phyloP scores from a whole-genome alignment of 2,888 invertebrate genomes.

The Acleris sparsana region DNA sequence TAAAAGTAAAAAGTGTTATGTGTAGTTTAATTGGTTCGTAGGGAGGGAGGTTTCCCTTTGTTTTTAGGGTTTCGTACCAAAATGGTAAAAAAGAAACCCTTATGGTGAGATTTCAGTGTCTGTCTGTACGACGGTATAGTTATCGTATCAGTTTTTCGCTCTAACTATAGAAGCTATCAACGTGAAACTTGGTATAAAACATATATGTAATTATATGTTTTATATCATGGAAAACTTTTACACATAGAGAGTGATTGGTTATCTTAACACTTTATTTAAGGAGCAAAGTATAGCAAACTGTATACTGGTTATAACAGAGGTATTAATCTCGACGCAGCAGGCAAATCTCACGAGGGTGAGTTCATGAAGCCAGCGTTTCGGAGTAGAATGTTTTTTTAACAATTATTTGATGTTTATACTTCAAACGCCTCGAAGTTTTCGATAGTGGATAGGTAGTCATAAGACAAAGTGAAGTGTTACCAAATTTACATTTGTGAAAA shows the following conservation, averaged over 20 bases:
- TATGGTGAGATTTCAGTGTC: neutral
- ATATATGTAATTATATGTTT: too few species aligned
- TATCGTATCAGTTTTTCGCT: too few species aligned
- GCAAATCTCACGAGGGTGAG: conserved; percentile 43
- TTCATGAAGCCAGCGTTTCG: conserved; percentile 32
- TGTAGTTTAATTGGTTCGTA: conserved; percentile 18
- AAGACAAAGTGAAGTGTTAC: conserved; percentile 44
- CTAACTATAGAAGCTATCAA: too few species aligned
- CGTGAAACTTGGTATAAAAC: too few species aligned
- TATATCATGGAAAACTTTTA: too few species aligned
- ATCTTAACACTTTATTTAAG: too few species aligned
- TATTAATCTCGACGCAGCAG: conserved; percentile 39
- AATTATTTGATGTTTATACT: too few species aligned
- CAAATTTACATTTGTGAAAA: neutral
- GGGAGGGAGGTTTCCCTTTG: too few species aligned
- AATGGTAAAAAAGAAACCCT: too few species aligned
- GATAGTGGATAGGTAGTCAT: conserved; percentile 51
- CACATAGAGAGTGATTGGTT: too few species aligned
- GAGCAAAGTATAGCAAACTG: too few species aligned
- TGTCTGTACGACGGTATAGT: neutral
- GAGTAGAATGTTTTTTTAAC: conserved; percentile 57
- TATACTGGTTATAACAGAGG: conserved; percentile 2
- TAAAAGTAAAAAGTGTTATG: conserved; percentile 36
- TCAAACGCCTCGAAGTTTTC: conserved; percentile 51
- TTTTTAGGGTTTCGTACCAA: neutral